These are phyloP conservation scores for Ruditapes philippinarum DNA, from an alignment of 1,140 invertebrate genomes.

Conservation along the genomic window DNA sequence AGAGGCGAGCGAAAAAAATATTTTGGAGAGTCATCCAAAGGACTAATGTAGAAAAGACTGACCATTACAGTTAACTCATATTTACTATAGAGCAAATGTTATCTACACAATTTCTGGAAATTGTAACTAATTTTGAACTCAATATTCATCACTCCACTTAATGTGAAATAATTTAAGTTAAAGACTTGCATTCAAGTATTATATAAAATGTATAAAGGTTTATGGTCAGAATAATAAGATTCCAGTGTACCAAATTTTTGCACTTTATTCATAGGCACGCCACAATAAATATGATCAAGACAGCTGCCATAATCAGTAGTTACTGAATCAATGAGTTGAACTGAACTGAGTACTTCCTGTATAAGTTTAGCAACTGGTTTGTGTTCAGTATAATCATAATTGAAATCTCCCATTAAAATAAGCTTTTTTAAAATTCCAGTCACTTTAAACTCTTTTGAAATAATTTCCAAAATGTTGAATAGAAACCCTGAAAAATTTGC, in stretches of 20 bases:
- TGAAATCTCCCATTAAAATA: conserved; percentile 46
- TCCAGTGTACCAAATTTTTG: conserved; percentile 19
- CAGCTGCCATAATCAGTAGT: conserved; percentile 48
- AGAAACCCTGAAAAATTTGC: neutral
- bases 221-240: conserved; percentile 56
- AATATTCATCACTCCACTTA: too few species aligned
- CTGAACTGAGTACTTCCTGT: neutral
- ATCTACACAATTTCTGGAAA: too few species aligned
- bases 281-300: conserved; percentile 43
- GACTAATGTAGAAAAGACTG: too few species aligned
- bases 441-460: neutral
- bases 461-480: neutral
- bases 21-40: too few species aligned
- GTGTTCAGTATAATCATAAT: conserved; percentile 11
- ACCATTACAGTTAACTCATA: too few species aligned
- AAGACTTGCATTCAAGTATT: too few species aligned
- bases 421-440: neutral
- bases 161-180: too few species aligned
- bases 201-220: neutral
- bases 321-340: neutral
- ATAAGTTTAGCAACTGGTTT: neutral
- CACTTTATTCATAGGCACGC: too few species aligned
- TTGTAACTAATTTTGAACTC: neutral
- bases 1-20: too few species aligned
- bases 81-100: too few species aligned